Conservation (phyloP, 2,113 vertebrate genomes). For the Channa argus region DNA sequence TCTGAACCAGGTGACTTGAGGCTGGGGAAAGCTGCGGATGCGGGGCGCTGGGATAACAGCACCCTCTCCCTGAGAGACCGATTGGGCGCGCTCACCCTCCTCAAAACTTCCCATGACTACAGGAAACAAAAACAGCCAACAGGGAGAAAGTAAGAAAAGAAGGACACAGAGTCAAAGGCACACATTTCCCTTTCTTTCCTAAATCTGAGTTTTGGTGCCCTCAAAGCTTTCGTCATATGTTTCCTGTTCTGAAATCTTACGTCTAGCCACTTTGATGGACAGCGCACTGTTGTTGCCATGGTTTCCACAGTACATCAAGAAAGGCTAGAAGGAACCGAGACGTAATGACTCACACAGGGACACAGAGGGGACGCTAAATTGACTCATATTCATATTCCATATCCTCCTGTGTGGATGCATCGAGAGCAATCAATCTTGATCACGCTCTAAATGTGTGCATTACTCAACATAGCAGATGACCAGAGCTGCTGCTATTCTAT, state of each 20-base stretch:
- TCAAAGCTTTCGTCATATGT: slow-evolving; percentile 43
- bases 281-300: slow-evolving; percentile 60
- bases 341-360: slow-evolving; percentile 63
- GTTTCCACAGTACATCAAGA: slow-evolving; percentile 47
- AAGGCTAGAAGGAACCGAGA: slow-evolving; percentile 24
- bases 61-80: slow-evolving; percentile 93
- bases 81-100: slow-evolving; percentile 87
- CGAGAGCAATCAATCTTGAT: slow-evolving; percentile 49
- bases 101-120: slow-evolving; percentile 97
- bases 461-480: slow-evolving; percentile 46
- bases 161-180: neutral
- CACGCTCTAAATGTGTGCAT: slow-evolving; percentile 46
- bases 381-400: slow-evolving; percentile 50
- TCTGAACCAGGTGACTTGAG: slow-evolving; percentile 97
- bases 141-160: neutral
- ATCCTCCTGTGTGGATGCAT: slow-evolving; percentile 35
- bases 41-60: slow-evolving; percentile 89
- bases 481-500: slow-evolving; percentile 29
- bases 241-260: slow-evolving; percentile 40
- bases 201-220: slow-evolving; percentile 34
- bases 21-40: slow-evolving; percentile 95
- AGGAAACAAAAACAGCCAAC: neutral
- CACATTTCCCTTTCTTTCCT: neutral
- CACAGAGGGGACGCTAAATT: slow-evolving; percentile 50
- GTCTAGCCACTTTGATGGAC: slow-evolving; percentile 50